Percentiles rank a stretch among this genome's conserved stretches.
Evolutionary conservation across 2,797 vertebrate genomes (phyloP).

Genomic region (Emydoidea blandingii): DNA sequence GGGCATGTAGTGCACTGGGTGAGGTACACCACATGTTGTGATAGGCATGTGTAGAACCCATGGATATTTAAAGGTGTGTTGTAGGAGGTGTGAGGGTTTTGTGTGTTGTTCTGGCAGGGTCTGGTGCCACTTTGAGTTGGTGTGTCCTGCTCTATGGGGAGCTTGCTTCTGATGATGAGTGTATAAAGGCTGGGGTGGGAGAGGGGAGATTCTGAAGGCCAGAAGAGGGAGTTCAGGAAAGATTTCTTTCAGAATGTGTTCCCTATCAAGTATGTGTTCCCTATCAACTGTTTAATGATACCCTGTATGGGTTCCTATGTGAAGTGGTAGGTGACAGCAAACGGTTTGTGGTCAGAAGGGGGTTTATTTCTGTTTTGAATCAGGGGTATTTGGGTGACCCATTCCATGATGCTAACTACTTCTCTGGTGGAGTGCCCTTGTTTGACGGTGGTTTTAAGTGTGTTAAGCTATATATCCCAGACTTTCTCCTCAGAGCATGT

Average conservation of each 20-base stretch:
- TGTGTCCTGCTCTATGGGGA: neutral
- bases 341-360: neutral
- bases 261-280: neutral
- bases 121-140: neutral
- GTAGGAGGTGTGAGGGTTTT: neutral
- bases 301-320: neutral
- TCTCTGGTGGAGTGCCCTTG: neutral
- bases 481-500: neutral
- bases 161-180: neutral
- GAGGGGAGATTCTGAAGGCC: neutral
- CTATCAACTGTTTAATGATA: neutral
- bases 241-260: neutral
- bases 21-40: neutral
- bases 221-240: neutral
- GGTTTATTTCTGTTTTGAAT: neutral
- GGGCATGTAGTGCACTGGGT: neutral
- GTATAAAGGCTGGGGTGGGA: neutral
- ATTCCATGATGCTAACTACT: neutral
- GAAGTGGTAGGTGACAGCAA: neutral
- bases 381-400: neutral
- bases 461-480: neutral
- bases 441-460: neutral
- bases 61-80: neutral
- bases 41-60: neutral
- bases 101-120: neutral